Percentiles rank a stretch among this genome's conserved stretches.
These are phyloP conservation scores for Drosophila tsacasi DNA, from an alignment of 1,140 invertebrate species.

Conservation along the genomic window DNA sequence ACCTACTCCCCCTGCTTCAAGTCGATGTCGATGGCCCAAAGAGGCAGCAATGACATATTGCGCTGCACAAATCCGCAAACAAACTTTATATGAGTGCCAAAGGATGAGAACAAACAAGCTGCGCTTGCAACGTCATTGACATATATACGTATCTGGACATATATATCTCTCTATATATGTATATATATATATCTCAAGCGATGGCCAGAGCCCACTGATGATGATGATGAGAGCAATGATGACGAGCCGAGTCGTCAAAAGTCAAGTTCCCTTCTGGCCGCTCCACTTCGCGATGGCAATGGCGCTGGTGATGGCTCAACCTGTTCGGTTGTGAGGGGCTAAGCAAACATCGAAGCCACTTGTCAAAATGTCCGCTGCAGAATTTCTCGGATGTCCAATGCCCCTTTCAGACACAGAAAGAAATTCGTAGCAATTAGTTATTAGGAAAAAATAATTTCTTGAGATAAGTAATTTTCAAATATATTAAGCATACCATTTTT, in stretches of 20 bases:
- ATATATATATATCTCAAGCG: constrained; percentile 2
- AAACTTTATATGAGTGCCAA: constrained; percentile 83
- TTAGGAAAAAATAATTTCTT: no score
- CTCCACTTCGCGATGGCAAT: constrained; percentile 22
- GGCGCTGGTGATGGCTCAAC: constrained; percentile 24
- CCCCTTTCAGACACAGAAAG: neutral
- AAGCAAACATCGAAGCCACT: constrained; percentile 69
- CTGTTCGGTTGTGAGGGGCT: constrained; percentile 26
- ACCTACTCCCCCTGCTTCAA: constrained; percentile 26
- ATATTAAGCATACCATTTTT: no score
- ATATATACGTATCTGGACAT: constrained; percentile 60
- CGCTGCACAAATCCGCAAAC: constrained; percentile 83
- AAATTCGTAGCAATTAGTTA: neutral
- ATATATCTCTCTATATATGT: constrained; percentile 3
- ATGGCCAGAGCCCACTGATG: constrained; percentile 5
- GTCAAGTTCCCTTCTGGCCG: constrained; percentile 9
- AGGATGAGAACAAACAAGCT: constrained; percentile 80
- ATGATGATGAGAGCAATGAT: constrained; percentile 19
- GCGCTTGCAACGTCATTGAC: constrained; percentile 72
- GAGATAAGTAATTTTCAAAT: no score
- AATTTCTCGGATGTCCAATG: neutral
- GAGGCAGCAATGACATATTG: constrained; percentile 78
- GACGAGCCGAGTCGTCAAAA: constrained; percentile 33
- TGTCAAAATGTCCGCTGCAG: constrained; percentile 59
- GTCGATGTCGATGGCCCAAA: constrained; percentile 32